phyloP scores from a whole-genome alignment of 2,888 invertebrate species.

The Conops quadrifasciatus region DNA sequence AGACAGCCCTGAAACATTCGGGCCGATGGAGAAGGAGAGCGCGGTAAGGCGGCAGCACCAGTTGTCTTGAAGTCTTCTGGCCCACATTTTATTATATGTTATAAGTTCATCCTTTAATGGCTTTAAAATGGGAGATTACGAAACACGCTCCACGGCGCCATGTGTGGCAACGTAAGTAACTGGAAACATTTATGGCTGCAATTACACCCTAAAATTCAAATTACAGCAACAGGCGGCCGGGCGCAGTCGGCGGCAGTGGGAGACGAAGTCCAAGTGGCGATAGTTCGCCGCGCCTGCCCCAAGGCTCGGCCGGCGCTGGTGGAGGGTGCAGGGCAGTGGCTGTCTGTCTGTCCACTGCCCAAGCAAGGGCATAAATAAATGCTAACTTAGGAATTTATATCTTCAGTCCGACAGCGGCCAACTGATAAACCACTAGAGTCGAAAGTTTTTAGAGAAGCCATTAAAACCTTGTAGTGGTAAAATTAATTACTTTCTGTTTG shows the following conservation, averaged over 20 bases:
- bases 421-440: slow-evolving; percentile 56
- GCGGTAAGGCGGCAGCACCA: no score
- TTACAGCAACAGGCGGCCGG: slow-evolving; percentile 58
- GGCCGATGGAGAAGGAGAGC: background rate
- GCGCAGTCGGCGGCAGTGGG: background rate
- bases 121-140: background rate
- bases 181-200: slow-evolving; percentile 62
- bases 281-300: background rate
- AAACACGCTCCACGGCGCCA: background rate
- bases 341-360: slow-evolving; percentile 24
- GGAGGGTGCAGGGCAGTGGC: background rate
- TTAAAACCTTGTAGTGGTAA: slow-evolving; percentile 66
- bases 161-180: slow-evolving; percentile 51
- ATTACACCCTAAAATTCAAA: slow-evolving; percentile 62
- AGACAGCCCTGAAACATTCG: background rate
- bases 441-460: slow-evolving; percentile 62
- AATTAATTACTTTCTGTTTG: slow-evolving; percentile 65
- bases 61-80: no score
- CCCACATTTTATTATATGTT: background rate
- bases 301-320: background rate
- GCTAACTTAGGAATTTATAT: slow-evolving; percentile 51
- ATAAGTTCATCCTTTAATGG: background rate
- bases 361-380: slow-evolving; percentile 42
- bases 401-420: slow-evolving; percentile 51
- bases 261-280: background rate